Evolutionary conservation across 2,888 invertebrate species (phyloP), one percentile per base, ranked within the genome.

Genomic region (Stenchaetothrips biformis): DNA sequence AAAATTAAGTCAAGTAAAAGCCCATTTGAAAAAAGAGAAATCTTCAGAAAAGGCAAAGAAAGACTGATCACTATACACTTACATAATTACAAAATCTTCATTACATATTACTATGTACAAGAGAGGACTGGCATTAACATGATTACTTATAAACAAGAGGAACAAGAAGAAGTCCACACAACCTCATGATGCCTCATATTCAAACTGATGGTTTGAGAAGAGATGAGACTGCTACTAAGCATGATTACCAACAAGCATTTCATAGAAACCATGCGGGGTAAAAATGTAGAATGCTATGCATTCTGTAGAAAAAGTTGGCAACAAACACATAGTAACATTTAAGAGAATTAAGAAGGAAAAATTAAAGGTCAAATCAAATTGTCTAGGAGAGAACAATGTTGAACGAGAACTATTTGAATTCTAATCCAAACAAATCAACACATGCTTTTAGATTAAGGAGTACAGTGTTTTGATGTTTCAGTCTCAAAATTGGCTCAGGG

Each of bases 41-140:
- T 37, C 37, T 37, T 37, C 37, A 37, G 37, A 37, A 37, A 37
- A 37, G 37, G 37, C 37, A 37, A 37, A 37, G 37, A 37, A 37
- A 37, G 37, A 37, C 37, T 37, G 37, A 37, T 53, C 8, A 53
- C 53, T 74, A 74, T 21, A 74, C n/a, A 74, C 67, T 74, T 74
- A 74, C 67, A 25, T 74, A 74, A 11, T 25, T 74, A 74, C 67
- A 74, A 74, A 74, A 53, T 13, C 37, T 2, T 9, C 13, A 53
- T 67, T 67, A 67, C 67, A 67, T 67, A 67, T 74, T 11, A 74
- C 25, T 74, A 74, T 74, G 67, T 74, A 74, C 67, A 74, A 74
- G 11, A 74, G 67, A 74, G 16, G 59, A 37, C 37, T 13, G 18
- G 18, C 59, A 59, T 18, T 59, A 59, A 59, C 59, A 13, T 59